Evolutionary conservation across 35 echinoderm and acorn worm genomes (phyloP).

Genomic region (Apostichopus californicus): DNA sequence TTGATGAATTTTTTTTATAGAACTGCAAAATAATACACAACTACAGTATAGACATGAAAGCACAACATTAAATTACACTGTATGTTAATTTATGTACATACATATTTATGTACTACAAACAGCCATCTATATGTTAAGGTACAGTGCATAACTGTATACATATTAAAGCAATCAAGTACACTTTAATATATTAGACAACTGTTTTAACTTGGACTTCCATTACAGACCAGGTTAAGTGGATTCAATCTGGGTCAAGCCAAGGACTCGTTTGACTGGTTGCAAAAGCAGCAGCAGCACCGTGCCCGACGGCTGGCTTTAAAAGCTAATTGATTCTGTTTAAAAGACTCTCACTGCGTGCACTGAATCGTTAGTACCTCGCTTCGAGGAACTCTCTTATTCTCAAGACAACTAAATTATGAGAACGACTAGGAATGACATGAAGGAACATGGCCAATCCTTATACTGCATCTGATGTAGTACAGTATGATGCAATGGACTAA

Average conservation of each 20-base stretch:
- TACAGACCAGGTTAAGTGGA: conserved; percentile 5
- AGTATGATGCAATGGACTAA: too few species aligned
- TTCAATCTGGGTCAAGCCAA: conserved; percentile 17
- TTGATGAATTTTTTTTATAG: too few species aligned
- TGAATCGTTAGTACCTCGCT: too few species aligned
- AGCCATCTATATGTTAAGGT: neutral
- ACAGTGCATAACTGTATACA: neutral
- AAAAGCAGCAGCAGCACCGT: neutral
- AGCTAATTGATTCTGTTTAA: conserved; percentile 25
- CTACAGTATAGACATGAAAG: too few species aligned
- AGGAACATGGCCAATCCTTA: too few species aligned
- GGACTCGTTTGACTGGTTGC: neutral
- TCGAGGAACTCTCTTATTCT: too few species aligned
- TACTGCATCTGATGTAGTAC: too few species aligned
- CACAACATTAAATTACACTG: too few species aligned
- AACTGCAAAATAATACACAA: too few species aligned
- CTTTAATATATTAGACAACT: conserved; percentile 1
- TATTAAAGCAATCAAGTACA: neutral
- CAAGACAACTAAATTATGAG: too few species aligned
- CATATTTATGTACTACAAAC: neutral
- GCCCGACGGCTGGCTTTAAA: neutral
- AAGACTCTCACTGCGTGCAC: neutral
- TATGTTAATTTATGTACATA: neutral
- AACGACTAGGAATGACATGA: too few species aligned
- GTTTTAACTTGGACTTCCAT: conserved; percentile 15